A percentile compares a stretch with the other conserved stretches of the same genome.
phyloP scores from a whole-genome alignment of 1,140 invertebrate species.

The Bombus vancouverensis region DNA sequence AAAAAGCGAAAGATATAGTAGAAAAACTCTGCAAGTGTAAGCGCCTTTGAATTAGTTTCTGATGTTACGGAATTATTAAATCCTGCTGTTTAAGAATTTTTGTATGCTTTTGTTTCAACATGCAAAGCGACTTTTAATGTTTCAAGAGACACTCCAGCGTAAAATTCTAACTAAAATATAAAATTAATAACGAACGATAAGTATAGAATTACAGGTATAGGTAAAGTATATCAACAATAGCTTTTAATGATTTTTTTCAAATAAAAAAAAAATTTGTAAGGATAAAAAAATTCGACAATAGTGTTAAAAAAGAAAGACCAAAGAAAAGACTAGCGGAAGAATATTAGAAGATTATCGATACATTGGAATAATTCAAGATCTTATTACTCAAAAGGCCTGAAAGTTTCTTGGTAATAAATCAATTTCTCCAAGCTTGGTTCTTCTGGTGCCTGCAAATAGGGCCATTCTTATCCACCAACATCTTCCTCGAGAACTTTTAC shows the following conservation, averaged over 20 bases:
- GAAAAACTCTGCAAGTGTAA: not conserved
- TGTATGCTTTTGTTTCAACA: no score
- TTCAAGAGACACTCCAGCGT: no score
- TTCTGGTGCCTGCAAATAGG: not conserved
- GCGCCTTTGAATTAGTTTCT: not conserved
- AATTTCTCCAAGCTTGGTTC: not conserved
- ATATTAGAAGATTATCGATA: not conserved
- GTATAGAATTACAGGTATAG: no score
- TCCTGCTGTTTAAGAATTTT: no score
- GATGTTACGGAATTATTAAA: not conserved
- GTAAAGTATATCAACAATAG: not conserved
- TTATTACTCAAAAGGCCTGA: not conserved
- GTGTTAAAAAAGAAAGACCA: not conserved
- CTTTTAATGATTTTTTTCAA: not conserved
- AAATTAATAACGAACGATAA: not conserved
- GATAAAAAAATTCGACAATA: no score
- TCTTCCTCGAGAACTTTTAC: conserved; percentile 14
- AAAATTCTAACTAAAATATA: not conserved
- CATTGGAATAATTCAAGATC: not conserved
- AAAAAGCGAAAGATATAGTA: no score
- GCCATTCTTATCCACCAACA: conserved; percentile 10
- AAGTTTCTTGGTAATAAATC: conserved; percentile 6
- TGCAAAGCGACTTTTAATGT: no score
- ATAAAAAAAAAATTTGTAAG: no score
- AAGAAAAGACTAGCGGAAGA: not conserved